Percentiles rank a stretch among this genome's conserved stretches.
Conservation (phyloP, 1,140 invertebrate species). For the Drosophila navojoa region DNA sequence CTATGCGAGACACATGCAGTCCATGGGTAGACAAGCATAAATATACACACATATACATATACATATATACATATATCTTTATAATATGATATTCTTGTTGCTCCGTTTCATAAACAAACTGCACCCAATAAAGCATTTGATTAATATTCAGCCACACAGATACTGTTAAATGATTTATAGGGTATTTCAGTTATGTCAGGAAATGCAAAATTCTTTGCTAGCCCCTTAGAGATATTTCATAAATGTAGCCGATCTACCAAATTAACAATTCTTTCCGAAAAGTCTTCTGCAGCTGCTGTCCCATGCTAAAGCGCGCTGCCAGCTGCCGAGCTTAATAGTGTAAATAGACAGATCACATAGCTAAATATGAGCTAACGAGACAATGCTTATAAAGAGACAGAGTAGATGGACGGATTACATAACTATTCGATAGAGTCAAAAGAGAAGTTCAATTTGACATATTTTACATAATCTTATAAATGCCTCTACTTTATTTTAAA, state of each 20-base stretch:
- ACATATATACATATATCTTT: not conserved
- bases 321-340: not conserved
- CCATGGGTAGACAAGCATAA: conserved; percentile 33
- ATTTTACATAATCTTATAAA: no score
- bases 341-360: not conserved
- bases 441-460: no score
- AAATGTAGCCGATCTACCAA: conserved; percentile 2
- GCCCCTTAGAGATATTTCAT: not conserved
- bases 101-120: conserved; percentile 14
- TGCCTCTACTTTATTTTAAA: no score
- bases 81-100: conserved; percentile 29
- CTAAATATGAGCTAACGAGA: not conserved
- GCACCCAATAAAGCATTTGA: conserved; percentile 13
- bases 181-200: not conserved
- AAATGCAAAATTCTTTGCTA: not conserved
- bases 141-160: conserved; percentile 17
- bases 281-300: not conserved
- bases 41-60: conserved; percentile 11
- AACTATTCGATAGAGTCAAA: no score
- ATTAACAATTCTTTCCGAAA: not conserved
- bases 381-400: no score
- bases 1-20: conserved; percentile 60
- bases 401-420: not conserved
- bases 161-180: conserved; percentile 14
- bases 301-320: not conserved